Evolutionary conservation across 2,888 invertebrate genomes (phyloP).

Genomic region (Cheilosia variabilis): DNA sequence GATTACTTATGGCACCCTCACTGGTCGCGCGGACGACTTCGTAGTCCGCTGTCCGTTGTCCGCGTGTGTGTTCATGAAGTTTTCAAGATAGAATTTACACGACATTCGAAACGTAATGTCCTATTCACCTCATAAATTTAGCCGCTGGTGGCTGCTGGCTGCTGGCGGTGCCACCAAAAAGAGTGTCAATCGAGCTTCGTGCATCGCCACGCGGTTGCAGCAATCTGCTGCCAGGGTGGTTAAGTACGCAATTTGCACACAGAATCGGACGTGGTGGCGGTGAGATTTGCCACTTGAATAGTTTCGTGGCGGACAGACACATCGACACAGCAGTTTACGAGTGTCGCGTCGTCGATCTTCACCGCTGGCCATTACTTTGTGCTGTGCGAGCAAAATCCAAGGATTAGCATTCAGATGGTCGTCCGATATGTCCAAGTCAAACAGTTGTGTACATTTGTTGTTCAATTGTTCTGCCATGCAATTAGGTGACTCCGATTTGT

Average conservation of each 20-base stretch:
- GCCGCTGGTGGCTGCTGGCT: slow-evolving; percentile 12
- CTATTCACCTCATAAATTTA: slow-evolving; percentile 76
- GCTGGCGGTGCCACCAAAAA: slow-evolving; percentile 70
- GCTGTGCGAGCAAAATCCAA: slow-evolving; percentile 40
- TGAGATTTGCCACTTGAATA: slow-evolving; percentile 64
- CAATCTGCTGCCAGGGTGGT: slow-evolving; percentile 59
- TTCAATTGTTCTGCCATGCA: slow-evolving; percentile 76
- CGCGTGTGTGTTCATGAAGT: slow-evolving; percentile 69
- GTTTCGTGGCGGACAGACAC: slow-evolving; percentile 66
- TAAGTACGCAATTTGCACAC: slow-evolving; percentile 75
- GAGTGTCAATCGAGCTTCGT: slow-evolving; percentile 75
- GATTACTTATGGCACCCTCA: slow-evolving; percentile 47
- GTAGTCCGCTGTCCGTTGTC: slow-evolving; percentile 10
- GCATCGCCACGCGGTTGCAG: slow-evolving; percentile 51
- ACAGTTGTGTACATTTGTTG: slow-evolving; percentile 71
- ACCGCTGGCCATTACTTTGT: slow-evolving; percentile 11
- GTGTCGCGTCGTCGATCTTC: slow-evolving; percentile 70
- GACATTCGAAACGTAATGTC: slow-evolving; percentile 76
- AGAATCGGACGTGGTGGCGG: slow-evolving; percentile 69
- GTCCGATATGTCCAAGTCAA: slow-evolving; percentile 71
- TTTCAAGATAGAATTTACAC: slow-evolving; percentile 76
- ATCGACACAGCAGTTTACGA: slow-evolving; percentile 75
- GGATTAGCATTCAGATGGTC: slow-evolving; percentile 74
- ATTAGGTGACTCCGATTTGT: slow-evolving; percentile 74
- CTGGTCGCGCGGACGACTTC: slow-evolving; percentile 16